phyloP scores from a whole-genome alignment of 2,888 invertebrate genomes.

The Taphrorychus bicolor region DNA sequence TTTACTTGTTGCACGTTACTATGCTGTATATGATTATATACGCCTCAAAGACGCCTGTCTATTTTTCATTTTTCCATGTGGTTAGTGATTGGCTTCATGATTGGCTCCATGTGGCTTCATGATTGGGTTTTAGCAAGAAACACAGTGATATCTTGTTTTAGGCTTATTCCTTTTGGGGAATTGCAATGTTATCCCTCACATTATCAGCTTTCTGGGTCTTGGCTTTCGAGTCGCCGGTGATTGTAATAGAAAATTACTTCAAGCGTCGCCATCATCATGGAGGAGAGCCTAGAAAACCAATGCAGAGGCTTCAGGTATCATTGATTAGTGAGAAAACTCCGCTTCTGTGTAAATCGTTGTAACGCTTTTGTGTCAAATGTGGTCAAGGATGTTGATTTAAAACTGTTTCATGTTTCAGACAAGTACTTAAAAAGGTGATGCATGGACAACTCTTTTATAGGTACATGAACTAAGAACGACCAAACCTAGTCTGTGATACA shows the following conservation, averaged over 20 bases:
- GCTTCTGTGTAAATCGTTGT: neutral
- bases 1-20: conserved; percentile 63
- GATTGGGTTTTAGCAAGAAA: no score
- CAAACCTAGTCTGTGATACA: no score
- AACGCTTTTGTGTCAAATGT: no score
- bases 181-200: conserved; percentile 24
- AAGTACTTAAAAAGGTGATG: no score
- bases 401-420: no score
- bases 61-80: conserved; percentile 31
- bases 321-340: neutral
- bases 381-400: no score
- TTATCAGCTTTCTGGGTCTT: conserved; percentile 43
- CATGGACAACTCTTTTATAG: no score
- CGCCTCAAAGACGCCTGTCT: conserved; percentile 23
- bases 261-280: neutral
- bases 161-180: conserved; percentile 37
- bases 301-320: neutral
- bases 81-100: no score
- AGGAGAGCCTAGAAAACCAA: no score
- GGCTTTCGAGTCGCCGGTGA: conserved; percentile 45
- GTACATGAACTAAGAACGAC: no score
- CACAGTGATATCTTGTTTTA: conserved; percentile 22
- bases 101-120: neutral
- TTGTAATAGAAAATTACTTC: conserved; percentile 38
- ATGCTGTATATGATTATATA: conserved; percentile 34